Percentiles rank a stretch among this genome's conserved stretches.
Conservation (phyloP, 1,140 invertebrate genomes). For the Aphelenchoides avenae region DNA sequence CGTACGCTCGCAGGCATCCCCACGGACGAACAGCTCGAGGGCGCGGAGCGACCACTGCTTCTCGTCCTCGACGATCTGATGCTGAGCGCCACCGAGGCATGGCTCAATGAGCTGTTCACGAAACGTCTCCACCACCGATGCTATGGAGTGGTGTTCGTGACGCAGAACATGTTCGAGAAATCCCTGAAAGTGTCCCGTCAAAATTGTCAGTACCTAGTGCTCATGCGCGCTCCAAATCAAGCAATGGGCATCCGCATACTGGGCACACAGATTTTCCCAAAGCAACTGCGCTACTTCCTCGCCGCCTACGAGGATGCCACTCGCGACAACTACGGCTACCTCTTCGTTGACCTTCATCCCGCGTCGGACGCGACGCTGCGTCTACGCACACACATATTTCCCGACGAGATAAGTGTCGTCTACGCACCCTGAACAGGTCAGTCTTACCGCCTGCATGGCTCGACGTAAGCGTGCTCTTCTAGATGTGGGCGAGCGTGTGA, state of each 20-base stretch:
- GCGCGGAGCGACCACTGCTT: not conserved
- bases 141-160: constrained; percentile 8
- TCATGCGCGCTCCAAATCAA: constrained; percentile 6
- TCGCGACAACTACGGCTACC: not conserved
- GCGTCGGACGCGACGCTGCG: not conserved
- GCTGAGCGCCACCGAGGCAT: constrained; percentile 5
- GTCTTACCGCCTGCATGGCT: not conserved
- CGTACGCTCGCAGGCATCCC: constrained; percentile 5
- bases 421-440: too few relatives aligned
- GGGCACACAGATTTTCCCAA: constrained; percentile 12
- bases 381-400: constrained; percentile 1
- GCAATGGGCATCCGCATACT: constrained; percentile 7
- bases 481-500: not conserved
- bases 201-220: constrained; percentile 20
- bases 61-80: constrained; percentile 17
- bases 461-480: not conserved
- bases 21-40: not conserved
- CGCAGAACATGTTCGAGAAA: constrained; percentile 7
- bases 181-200: constrained; percentile 2
- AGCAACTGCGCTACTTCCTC: constrained; percentile 16
- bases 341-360: constrained; percentile 3
- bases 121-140: constrained; percentile 18
- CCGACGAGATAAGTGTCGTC: not conserved
- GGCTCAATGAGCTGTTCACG: constrained; percentile 10
- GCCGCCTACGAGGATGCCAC: constrained; percentile 15